A percentile compares a stretch with the other conserved stretches of the same genome.
These are phyloP conservation scores for Propithecus perrieri DNA, from an alignment of 2,797 vertebrate species.

Conservation along the genomic window DNA sequence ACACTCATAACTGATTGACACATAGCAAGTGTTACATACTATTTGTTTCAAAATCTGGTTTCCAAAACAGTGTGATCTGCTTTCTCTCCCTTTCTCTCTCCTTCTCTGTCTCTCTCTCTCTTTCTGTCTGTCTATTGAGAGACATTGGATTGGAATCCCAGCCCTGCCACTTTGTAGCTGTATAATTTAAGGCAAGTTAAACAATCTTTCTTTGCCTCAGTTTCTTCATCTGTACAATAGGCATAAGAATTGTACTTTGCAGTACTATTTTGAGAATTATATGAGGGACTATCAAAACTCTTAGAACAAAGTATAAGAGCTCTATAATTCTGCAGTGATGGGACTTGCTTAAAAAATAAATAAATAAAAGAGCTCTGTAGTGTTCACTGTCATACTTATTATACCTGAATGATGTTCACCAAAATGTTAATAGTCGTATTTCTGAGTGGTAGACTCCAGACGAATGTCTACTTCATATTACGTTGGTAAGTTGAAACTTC, in stretches of 20 bases:
- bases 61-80: background rate
- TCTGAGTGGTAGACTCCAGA: background rate
- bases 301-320: background rate
- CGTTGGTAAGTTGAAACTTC: background rate
- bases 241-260: background rate
- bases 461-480: background rate
- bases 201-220: background rate
- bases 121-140: background rate
- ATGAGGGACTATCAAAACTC: background rate
- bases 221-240: background rate
- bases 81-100: background rate
- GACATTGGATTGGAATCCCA: background rate
- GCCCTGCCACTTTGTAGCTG: background rate
- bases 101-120: background rate
- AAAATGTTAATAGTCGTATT: background rate
- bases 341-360: background rate
- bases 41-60: constrained; percentile 2
- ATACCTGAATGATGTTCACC: background rate
- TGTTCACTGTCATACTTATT: background rate
- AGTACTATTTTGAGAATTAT: background rate
- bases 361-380: background rate
- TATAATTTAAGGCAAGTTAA: background rate
- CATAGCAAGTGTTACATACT: background rate
- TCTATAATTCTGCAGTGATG: background rate
- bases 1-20: background rate